Conservation (phyloP, 92 coral and sea anemone genomes). For the Muricea muricata region DNA sequence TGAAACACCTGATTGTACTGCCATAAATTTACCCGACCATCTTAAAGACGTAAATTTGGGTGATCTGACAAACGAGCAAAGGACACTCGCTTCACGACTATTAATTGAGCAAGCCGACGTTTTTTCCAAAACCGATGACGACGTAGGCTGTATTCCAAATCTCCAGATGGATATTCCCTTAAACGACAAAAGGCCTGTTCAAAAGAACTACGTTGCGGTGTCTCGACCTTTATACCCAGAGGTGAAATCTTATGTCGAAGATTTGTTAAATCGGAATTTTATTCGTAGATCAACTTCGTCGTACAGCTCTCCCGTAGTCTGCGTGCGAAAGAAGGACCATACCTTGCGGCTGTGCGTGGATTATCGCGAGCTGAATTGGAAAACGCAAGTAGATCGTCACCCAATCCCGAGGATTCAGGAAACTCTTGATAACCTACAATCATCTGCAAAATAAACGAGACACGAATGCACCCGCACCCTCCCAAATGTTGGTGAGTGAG, state of each 20-base stretch:
- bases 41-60: constrained; percentile 61
- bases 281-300: constrained; percentile 57
- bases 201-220: constrained; percentile 67
- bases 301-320: constrained; percentile 72
- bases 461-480: too few species aligned
- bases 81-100: constrained; percentile 16
- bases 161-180: constrained; percentile 63
- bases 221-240: constrained; percentile 51
- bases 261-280: constrained; percentile 56
- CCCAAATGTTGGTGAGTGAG: too few species aligned
- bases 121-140: constrained; percentile 67
- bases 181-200: constrained; percentile 74
- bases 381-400: constrained; percentile 66
- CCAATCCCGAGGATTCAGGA: constrained; percentile 73
- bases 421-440: constrained; percentile 65
- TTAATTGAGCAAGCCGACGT: constrained; percentile 57
- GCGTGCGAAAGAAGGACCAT: constrained; percentile 71
- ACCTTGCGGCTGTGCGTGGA: constrained; percentile 71
- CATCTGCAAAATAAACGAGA: too few species aligned
- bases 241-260: constrained; percentile 47
- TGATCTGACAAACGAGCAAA: constrained; percentile 45
- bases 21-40: too few species aligned
- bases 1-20: too few species aligned
- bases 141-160: constrained; percentile 60
- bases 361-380: constrained; percentile 64